Percentiles rank a stretch among this genome's conserved stretches.
Conservation (phyloP, 1,140 invertebrate genomes). For the Cotesia typhae region DNA sequence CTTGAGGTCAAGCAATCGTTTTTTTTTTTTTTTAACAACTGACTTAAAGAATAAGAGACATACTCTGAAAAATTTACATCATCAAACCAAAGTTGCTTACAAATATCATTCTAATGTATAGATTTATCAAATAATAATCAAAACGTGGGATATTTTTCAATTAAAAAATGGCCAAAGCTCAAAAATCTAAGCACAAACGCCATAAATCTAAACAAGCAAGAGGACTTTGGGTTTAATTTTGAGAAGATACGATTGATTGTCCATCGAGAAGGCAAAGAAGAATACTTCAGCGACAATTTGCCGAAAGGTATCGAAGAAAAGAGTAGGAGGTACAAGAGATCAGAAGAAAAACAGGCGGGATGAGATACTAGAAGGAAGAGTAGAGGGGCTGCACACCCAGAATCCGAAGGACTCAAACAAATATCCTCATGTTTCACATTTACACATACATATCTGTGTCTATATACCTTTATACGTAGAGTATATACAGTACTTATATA, state of each 20-base stretch:
- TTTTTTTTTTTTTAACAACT: too few species aligned
- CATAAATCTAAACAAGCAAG: background rate
- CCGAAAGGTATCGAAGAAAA: background rate
- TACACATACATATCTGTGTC: too few species aligned
- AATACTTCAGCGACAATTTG: background rate
- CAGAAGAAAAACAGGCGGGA: constrained; percentile 36
- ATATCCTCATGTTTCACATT: background rate
- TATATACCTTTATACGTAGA: too few species aligned
- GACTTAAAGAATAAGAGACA: background rate
- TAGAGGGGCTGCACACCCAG: background rate
- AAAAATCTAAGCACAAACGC: too few species aligned
- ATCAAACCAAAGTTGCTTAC: background rate
- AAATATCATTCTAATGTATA: too few species aligned
- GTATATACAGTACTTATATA: constrained; percentile 2
- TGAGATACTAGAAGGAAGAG: constrained; percentile 35
- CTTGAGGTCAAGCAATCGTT: constrained; percentile 9
- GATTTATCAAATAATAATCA: too few species aligned
- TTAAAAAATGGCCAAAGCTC: too few species aligned
- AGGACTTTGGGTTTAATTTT: background rate
- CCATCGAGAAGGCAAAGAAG: constrained; percentile 25
- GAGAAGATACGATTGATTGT: constrained; percentile 1
- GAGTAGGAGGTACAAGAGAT: constrained; percentile 16
- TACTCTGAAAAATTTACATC: background rate
- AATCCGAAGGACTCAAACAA: background rate
- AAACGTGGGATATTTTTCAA: too few species aligned